Conservation (phyloP, 2,888 invertebrate genomes). For the Mellilla xanthometata region DNA sequence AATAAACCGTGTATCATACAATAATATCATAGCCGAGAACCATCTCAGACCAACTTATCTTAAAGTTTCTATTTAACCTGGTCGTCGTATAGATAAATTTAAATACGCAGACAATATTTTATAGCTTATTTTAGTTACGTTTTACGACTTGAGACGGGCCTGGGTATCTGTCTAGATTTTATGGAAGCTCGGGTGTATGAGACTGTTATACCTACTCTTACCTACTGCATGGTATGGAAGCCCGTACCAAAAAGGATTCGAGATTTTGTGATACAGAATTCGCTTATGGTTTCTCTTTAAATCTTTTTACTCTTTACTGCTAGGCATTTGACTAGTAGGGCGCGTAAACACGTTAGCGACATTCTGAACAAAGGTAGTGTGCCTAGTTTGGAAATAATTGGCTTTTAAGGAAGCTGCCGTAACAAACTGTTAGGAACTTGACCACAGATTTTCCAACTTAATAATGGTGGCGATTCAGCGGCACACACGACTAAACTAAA, state of each 20-base stretch:
- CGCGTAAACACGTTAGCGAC: no score
- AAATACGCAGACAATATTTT: constrained; percentile 80
- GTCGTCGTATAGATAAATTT: constrained; percentile 66
- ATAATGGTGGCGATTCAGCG: no score
- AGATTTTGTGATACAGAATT: no score
- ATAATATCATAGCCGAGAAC: not conserved
- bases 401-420: no score
- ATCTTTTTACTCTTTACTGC: no score
- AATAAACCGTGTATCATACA: not conserved
- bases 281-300: no score
- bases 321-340: no score
- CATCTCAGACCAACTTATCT: constrained; percentile 13
- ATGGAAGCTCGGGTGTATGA: constrained; percentile 42
- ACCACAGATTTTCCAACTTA: no score
- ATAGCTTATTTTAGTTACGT: constrained; percentile 77
- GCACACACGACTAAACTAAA: no score
- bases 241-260: constrained; percentile 16
- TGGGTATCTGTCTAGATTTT: constrained; percentile 75
- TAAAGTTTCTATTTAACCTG: constrained; percentile 48
- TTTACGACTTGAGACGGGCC: constrained; percentile 74
- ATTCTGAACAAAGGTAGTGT: no score
- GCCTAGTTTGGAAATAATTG: no score
- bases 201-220: constrained; percentile 47
- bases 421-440: no score
- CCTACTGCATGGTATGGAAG: constrained; percentile 32